Conservation (phyloP, 1,140 invertebrate genomes). For the Cydia splendana region DNA sequence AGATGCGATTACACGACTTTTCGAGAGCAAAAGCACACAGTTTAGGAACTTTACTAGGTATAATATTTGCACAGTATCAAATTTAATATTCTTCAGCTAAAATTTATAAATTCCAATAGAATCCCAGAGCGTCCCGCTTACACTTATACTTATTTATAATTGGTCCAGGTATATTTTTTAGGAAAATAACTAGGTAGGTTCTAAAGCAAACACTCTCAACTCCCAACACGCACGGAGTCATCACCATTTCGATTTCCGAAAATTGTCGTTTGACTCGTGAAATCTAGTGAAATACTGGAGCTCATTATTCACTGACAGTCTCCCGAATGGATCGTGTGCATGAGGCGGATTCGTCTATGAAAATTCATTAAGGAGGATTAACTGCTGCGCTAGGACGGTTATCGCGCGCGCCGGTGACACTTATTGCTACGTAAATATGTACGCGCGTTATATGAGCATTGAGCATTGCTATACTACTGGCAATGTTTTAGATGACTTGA, state of each 20-base stretch:
- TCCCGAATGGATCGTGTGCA: slow-evolving; percentile 43
- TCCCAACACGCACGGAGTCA: no score
- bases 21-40: no score
- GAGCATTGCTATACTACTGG: slow-evolving; percentile 5
- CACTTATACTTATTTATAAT: neutral
- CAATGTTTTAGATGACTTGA: neutral
- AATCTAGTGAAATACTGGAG: slow-evolving; percentile 42
- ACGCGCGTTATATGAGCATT: slow-evolving; percentile 12
- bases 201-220: neutral
- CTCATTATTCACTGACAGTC: slow-evolving; percentile 42
- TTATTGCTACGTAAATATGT: slow-evolving; percentile 42
- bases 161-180: neutral
- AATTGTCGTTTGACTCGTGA: slow-evolving; percentile 31
- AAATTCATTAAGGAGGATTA: slow-evolving; percentile 53
- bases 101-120: neutral
- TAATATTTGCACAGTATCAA: no score
- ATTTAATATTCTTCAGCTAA: no score
- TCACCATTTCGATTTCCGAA: slow-evolving; percentile 21
- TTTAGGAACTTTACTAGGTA: no score
- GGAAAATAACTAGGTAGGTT: neutral
- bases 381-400: slow-evolving; percentile 38
- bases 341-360: slow-evolving; percentile 40
- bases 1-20: no score
- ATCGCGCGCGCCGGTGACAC: slow-evolving; percentile 37
- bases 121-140: neutral